Percentiles rank a stretch among this genome's conserved stretches.
These are phyloP conservation scores for Xenopus petersii DNA, from an alignment of 2,797 vertebrate species.

Conservation along the genomic window DNA sequence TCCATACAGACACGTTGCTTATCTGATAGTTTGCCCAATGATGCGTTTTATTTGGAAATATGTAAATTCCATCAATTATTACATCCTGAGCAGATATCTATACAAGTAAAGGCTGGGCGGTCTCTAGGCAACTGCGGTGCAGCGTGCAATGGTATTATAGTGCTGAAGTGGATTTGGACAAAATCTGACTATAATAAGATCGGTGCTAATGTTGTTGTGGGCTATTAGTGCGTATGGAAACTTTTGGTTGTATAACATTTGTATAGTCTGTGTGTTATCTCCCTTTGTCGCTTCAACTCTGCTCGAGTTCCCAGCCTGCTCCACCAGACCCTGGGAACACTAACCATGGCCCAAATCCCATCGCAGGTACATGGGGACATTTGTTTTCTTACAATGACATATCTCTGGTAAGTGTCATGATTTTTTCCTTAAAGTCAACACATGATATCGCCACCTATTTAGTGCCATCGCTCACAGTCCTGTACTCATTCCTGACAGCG, in stretches of 20 bases:
- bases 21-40: too few species aligned
- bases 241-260: background rate
- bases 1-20: too few species aligned
- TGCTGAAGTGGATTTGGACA: too few species aligned
- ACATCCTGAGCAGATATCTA: too few species aligned
- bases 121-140: too few species aligned
- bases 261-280: constrained; percentile 40
- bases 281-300: constrained; percentile 58
- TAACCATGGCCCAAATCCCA: constrained; percentile 6
- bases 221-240: too few species aligned
- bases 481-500: background rate
- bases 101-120: too few species aligned
- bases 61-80: too few species aligned
- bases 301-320: constrained; percentile 56
- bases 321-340: constrained; percentile 21
- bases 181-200: too few species aligned
- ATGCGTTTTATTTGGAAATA: too few species aligned
- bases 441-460: background rate
- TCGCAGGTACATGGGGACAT: constrained; percentile 41
- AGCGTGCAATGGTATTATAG: too few species aligned
- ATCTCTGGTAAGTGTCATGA: constrained; percentile 40
- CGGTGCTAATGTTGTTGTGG: too few species aligned
- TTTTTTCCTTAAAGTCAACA: constrained; percentile 37
- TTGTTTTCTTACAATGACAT: constrained; percentile 41
- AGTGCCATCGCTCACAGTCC: constrained; percentile 1